Evolutionary conservation across 2,888 invertebrate species (phyloP), one percentile per base, ranked within the genome.

Genomic region (Chrysina gloriosa): DNA sequence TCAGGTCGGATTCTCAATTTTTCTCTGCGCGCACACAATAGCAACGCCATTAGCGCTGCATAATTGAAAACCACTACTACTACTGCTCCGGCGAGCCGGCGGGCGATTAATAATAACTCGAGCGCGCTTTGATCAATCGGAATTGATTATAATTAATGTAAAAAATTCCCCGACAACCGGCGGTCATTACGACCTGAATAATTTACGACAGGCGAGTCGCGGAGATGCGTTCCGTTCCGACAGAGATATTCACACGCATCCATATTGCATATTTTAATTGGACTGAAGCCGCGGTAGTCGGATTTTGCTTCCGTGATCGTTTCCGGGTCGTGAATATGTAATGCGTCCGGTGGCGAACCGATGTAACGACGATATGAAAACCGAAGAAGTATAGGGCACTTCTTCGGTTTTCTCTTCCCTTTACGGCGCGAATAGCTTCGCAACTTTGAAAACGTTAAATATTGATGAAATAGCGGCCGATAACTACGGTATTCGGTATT

Each of bases 51-150:
- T 65, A 58, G 36, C 69, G 36, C 34, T 54, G 21, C 61, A 54
- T 69, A 69, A 69, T 69, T 65, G 69, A 69, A 68, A 65, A 69
- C 69, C 65, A 69, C 56, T 61, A 61, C 39, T 45, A 63, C 42
- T 58, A 61, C 58, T 58, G 65, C 58, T 65, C 48, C 50, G 25
- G 9, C 9, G 25, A 21, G 9, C 21, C 48, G 11, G 23, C 7
- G 14, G 19, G 29, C 31, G 52, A 52, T 31, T 52, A 31, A 52
- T 52, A 31, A 9, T 31, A 14, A 19, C 2, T 9, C 31, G 45
- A 65, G 63, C 50, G 54, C 63, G 36, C 52, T 65, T 65, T 65
- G 61, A 69, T 65, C 65, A 65, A 65, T 64, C 42, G 52, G 52
- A 69, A 65, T 69, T 36, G 65, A 61, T 64, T 61, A 63, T 69